Base-by-base conservation (phyloP, 2,888 invertebrate genomes). In the Trachelus stipa region DNA sequence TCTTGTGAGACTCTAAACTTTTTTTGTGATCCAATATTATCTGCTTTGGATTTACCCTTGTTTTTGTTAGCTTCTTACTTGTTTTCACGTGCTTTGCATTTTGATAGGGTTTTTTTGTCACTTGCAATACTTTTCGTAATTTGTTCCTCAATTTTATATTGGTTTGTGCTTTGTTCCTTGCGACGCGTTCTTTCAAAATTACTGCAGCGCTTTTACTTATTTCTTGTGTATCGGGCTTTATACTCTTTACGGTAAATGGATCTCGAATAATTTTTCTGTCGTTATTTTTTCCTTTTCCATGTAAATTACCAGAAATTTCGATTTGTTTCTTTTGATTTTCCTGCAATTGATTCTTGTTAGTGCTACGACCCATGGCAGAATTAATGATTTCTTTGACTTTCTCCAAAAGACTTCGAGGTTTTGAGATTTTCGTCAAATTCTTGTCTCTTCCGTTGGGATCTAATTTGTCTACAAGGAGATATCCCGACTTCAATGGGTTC, bases 321-420 rank as follows among this genome's bases (percentile, higher is more conserved):
- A 34, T 23, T 73, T 30, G 12, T 68, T 35, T 30, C 76, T 23
- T 68, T 56, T 33, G 12, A 35, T n/a, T 73, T 56, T 73, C 34
- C 23, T 12, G 40, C 37, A 12, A 12, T 33, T 40, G 31, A 35
- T 35, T 34, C 30, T 23, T 73, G 34, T 31, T 71, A 31, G 33
- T 12, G 12, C 2, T 31, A 34, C 71, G 71, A 23, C 81, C 81
- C 4, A 85, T 82, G 0, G 82, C 83, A 71, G 80, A 81, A 73
- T 81, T 77, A n/a, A 85, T 82, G 23, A 85, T 81, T 31, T 82
- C 76, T 68, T 83, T 85, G 34, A 85, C 83, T 31, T 81, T 84
- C 30, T 79, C 80, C 35, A 83, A 75, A 68, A 84, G 81, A 77
- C 81, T 83, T 40, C 81, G 80, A 30, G 82, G 80, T 35, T 78